Conservation (phyloP, 2,797 vertebrate species). For the Lagorchestes hirsutus region DNA sequence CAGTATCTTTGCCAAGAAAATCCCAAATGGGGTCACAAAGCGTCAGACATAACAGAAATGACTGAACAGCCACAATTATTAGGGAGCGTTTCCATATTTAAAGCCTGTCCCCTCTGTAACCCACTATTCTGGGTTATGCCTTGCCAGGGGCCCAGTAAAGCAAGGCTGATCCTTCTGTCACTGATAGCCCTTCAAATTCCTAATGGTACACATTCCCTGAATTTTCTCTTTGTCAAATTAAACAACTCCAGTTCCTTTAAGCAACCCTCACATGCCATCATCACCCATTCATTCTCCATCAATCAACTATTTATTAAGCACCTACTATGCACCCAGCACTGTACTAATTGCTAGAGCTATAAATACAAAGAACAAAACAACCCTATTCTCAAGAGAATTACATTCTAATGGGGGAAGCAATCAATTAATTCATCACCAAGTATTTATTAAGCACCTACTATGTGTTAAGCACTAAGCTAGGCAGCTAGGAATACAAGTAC, state of each 20-base stretch:
- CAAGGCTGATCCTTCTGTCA: neutral
- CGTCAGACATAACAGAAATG: neutral
- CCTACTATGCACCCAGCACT: neutral
- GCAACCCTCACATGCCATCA: neutral
- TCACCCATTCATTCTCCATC: neutral
- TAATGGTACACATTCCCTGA: neutral
- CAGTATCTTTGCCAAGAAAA: neutral
- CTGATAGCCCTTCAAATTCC: neutral
- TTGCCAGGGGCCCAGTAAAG: neutral
- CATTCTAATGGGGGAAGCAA: neutral
- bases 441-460: neutral
- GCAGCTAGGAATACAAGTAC: neutral
- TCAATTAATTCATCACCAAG: neutral
- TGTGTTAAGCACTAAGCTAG: neutral
- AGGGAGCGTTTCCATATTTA: neutral
- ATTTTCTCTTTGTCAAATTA: neutral
- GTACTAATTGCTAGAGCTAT: neutral
- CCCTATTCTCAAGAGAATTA: neutral
- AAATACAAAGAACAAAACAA: neutral
- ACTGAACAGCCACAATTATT: neutral
- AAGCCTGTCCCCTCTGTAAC: neutral
- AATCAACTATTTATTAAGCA: neutral
- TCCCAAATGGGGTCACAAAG: neutral
- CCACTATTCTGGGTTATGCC: neutral
- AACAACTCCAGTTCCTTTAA: neutral